A percentile compares a stretch with the other conserved stretches of the same genome.
phyloP scores from a whole-genome alignment of 2,888 invertebrate species.

The Altica lythri region DNA sequence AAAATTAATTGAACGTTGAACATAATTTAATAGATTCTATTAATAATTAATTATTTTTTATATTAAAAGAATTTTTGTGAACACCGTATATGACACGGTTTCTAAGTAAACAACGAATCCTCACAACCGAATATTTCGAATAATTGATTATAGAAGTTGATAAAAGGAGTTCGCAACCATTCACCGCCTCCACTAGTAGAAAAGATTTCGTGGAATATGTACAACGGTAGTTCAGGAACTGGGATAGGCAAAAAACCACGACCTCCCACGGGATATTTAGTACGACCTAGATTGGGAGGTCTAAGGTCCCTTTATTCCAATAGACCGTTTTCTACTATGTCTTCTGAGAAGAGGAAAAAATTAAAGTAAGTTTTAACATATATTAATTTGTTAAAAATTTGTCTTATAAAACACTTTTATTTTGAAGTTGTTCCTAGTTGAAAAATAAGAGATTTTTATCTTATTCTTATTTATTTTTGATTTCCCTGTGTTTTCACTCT shows the following conservation, averaged over 20 bases:
- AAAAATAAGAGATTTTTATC: neutral
- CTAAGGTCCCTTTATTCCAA: conserved; percentile 48
- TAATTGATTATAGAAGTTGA: conserved; percentile 38
- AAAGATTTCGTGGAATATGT: conserved; percentile 37
- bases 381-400: too few species aligned
- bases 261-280: conserved; percentile 49
- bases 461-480: neutral
- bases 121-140: neutral
- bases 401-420: neutral
- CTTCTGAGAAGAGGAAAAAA: conserved; percentile 53
- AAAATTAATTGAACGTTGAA: too few species aligned
- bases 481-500: too few species aligned
- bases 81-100: too few species aligned
- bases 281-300: conserved; percentile 51
- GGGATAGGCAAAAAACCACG: conserved; percentile 34
- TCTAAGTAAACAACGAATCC: conserved; percentile 6
- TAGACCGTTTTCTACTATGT: conserved; percentile 43
- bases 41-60: too few species aligned
- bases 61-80: too few species aligned
- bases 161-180: conserved; percentile 33
- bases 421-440: too few species aligned
- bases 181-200: conserved; percentile 22
- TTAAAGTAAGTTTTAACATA: conserved; percentile 54
- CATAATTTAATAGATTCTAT: too few species aligned
- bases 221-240: conserved; percentile 29